These are phyloP conservation scores for Drosophila barbarae DNA, from an alignment of 2,888 invertebrate genomes.

Conservation along the genomic window DNA sequence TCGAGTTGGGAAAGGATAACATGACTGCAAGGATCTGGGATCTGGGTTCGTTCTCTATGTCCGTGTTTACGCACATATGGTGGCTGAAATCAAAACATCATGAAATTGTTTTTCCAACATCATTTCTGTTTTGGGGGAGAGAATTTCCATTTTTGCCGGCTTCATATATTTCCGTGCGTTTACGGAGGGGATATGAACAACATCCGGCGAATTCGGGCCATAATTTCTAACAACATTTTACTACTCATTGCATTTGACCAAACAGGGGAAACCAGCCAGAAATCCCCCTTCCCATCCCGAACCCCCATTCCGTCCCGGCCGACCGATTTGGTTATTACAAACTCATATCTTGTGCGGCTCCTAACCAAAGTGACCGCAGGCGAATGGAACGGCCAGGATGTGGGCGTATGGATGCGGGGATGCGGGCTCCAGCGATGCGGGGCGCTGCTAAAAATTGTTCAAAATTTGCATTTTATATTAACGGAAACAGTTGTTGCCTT, in stretches of 20 bases:
- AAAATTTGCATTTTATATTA: conserved; percentile 77
- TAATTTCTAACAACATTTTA: conserved; percentile 74
- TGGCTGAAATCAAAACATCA: conserved; percentile 69
- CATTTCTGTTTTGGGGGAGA: conserved; percentile 53
- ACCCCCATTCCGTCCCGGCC: conserved; percentile 7
- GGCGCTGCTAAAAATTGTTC: conserved; percentile 65
- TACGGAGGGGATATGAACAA: conserved; percentile 77
- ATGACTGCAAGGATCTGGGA: conserved; percentile 9
- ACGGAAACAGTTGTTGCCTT: conserved; percentile 77
- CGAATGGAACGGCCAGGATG: conserved; percentile 22
- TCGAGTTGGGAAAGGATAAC: conserved; percentile 48
- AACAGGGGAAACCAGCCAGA: conserved; percentile 31
- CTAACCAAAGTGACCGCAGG: conserved; percentile 69
- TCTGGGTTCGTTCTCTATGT: conserved; percentile 1
- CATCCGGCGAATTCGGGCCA: conserved; percentile 70
- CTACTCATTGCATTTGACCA: conserved; percentile 75
- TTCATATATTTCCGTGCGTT: conserved; percentile 75
- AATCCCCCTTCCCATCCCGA: background rate
- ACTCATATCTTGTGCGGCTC: conserved; percentile 65
- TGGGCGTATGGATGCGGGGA: background rate
- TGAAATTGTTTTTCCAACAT: conserved; percentile 74
- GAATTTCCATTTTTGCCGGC: conserved; percentile 47
- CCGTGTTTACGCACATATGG: conserved; percentile 63
- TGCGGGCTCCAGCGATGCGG: conserved; percentile 37
- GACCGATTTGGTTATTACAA: conserved; percentile 74